phyloP scores from a whole-genome alignment of 2,113 vertebrate genomes.

The Barbus barbus region DNA sequence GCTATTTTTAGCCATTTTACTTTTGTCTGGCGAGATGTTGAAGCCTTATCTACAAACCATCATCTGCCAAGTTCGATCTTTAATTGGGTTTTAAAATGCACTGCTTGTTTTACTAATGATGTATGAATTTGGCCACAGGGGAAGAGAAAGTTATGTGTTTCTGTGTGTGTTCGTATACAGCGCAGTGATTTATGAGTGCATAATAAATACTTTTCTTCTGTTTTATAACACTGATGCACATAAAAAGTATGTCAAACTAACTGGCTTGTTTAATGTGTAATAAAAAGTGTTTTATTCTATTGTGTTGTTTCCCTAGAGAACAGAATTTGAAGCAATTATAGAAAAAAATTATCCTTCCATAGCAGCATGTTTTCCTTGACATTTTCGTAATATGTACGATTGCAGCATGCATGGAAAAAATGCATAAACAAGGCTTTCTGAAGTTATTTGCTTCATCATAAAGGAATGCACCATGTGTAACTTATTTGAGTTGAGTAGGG shows the following conservation, averaged over 20 bases:
- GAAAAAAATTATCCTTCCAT: too few relatives aligned
- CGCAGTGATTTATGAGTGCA: background rate
- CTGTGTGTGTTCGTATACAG: background rate
- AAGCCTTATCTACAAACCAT: conserved; percentile 60
- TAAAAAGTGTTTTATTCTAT: background rate
- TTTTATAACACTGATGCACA: conserved; percentile 16
- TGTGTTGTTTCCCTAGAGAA: background rate
- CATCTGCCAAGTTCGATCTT: conserved; percentile 51
- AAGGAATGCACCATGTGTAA: conserved; percentile 26
- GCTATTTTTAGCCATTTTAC: conserved; percentile 8
- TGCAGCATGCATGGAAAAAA: background rate
- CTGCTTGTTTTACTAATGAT: conserved; percentile 73
- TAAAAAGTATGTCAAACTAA: background rate
- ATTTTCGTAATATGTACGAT: background rate
- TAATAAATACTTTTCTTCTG: conserved; percentile 4
- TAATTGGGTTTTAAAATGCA: conserved; percentile 63
- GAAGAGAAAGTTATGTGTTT: conserved; percentile 50
- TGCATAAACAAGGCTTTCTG: background rate
- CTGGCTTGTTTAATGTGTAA: background rate
- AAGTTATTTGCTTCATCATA: background rate
- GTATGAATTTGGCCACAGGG: conserved; percentile 69
- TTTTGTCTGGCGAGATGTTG: background rate
- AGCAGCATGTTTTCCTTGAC: background rate
- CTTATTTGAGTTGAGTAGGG: conserved; percentile 21
- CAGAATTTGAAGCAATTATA: background rate